A percentile compares a stretch with the other conserved stretches of the same genome.
phyloP scores from a whole-genome alignment of 2,888 invertebrate species.

The Amphipoea oculea region DNA sequence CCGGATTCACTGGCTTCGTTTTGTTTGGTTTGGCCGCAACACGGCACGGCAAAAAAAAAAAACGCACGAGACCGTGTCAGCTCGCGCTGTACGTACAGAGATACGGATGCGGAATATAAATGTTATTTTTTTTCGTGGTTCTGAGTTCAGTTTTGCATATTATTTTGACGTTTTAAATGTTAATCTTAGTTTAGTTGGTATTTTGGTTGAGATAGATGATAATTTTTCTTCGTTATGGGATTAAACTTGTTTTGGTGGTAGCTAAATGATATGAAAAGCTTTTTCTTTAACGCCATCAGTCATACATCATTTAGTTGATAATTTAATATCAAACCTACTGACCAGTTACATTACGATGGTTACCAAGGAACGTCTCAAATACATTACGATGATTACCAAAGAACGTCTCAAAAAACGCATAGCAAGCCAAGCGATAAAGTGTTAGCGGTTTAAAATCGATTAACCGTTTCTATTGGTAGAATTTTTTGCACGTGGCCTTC shows the following conservation, averaged over 20 bases:
- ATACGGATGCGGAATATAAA: constrained; percentile 60
- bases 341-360: not conserved
- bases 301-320: not conserved
- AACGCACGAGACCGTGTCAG: constrained; percentile 47
- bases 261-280: not conserved
- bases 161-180: constrained; percentile 25
- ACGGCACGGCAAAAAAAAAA: constrained; percentile 60
- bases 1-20: constrained; percentile 67
- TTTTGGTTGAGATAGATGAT: not conserved
- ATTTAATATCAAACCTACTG: not conserved
- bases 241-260: not conserved
- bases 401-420: constrained; percentile 23
- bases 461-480: constrained; percentile 52
- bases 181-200: not conserved
- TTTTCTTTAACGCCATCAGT: not conserved
- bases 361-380: constrained; percentile 22
- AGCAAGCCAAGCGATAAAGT: constrained; percentile 46
- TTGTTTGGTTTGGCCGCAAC: constrained; percentile 72
- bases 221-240: not conserved
- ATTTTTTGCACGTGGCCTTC: constrained; percentile 60
- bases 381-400: not conserved
- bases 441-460: constrained; percentile 60
- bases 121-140: constrained; percentile 28
- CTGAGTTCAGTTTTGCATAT: constrained; percentile 28
- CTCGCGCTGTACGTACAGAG: constrained; percentile 33